These are phyloP conservation scores for Diarsia rubi DNA, from an alignment of 2,888 invertebrate genomes.

Conservation along the genomic window DNA sequence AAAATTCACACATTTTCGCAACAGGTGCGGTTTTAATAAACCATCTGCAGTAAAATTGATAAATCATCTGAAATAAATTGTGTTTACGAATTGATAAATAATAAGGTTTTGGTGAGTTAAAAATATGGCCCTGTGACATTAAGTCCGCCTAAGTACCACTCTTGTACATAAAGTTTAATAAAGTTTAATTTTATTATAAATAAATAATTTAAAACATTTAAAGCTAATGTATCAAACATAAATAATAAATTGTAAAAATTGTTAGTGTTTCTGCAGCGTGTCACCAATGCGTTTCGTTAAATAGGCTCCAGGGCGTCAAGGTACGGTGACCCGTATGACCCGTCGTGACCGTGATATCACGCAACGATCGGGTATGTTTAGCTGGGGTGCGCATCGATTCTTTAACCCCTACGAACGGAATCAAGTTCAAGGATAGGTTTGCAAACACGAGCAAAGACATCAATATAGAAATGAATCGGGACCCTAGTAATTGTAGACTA, in stretches of 20 bases:
- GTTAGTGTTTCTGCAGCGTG: not conserved
- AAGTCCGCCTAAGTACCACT: too few relatives aligned
- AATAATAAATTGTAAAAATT: not conserved
- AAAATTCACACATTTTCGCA: too few relatives aligned
- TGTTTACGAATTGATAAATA: not conserved
- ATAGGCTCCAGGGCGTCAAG: not conserved
- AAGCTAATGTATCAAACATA: not conserved
- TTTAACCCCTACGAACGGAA: not conserved
- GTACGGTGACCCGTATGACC: not conserved
- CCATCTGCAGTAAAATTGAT: too few relatives aligned
- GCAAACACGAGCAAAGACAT: not conserved
- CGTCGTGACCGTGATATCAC: not conserved
- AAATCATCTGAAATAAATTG: too few relatives aligned
- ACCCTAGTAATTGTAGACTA: not conserved
- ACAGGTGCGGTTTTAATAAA: too few relatives aligned
- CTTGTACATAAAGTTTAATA: too few relatives aligned
- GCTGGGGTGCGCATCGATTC: constrained; percentile 6
- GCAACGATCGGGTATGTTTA: not conserved
- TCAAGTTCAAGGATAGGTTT: constrained; percentile 19
- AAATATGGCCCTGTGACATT: not conserved
- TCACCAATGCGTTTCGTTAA: not conserved
- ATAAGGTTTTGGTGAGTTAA: too few relatives aligned
- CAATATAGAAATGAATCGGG: not conserved
- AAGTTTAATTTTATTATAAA: too few relatives aligned
- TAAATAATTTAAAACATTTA: too few relatives aligned